Evolutionary conservation across 2,797 vertebrate species (phyloP), one percentile per base, ranked within the genome.

Genomic region (Fringilla coelebs): DNA sequence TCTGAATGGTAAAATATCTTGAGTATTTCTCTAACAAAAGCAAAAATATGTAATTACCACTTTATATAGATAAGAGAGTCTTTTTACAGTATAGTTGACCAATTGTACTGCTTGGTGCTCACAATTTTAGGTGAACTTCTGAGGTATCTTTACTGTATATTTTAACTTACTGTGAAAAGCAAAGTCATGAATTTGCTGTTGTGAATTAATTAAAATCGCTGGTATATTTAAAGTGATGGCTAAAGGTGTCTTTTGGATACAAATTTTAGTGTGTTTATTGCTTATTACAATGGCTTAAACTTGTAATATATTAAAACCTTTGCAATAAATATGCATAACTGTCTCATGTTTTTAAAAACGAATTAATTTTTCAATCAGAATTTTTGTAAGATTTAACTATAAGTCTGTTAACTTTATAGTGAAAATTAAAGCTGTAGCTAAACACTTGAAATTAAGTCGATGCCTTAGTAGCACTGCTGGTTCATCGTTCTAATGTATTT

Each of bases 251-350:
- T 34, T 79, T 94, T 58, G 77, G 4, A n/a, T 74, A 38, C 10
- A 32, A 34, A 74, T 83, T 84, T 77, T 84, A 60, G 17, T 72
- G 16, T 94, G 34, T 74, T 45, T 36, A 52, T 81, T 0, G 3
- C 25, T 77, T 84, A 66, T 31, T 90, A 20, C 20, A 62, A 21
- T 78, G 85, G 31, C 26, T 88, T 94, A 46, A 94, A 72, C 31
- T 61, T 88, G 81, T 25, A 93, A 75, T 71, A 52, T 80, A 96
- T 96, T 94, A 95, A 95, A 94, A 57, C 34, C 41, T 76, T 75
- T 94, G 67, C 34, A 83, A 90, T 80, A 84, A 89, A 86, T 58
- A 15, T 20, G 2, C 13, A 31, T 85, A 85, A 90, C 11, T 81
- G 85, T 89, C 85, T 94, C 57, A 72, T 26, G 9, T 86, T 89